Base-by-base conservation (phyloP, 2,888 invertebrate species). In the Malachius bipustulatus region DNA sequence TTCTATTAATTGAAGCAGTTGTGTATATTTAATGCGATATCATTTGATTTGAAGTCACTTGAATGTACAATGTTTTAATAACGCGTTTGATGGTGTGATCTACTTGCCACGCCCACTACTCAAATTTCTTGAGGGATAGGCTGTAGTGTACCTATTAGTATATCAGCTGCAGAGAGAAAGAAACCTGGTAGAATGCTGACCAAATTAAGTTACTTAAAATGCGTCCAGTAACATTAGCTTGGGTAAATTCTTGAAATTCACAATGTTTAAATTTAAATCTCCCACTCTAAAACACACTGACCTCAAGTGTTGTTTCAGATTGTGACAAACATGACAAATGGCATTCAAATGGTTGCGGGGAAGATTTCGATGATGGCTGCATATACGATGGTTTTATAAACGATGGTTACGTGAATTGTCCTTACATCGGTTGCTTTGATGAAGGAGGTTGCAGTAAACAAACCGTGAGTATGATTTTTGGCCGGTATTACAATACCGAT, bases 351-450 rank as follows among this genome's bases (percentile, higher is more conserved):
- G 13, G 14, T 8, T 31, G 31, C 14, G 14, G 12, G 8, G 31
- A 31, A 4, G 10, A 8, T 8, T 28, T 8, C 14, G 8, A 8
- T 31, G 36, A 42, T 4, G 30, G 39, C 8, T 47, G 47, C 32
- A 44, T 47, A 24, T 45, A 44, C 36, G 28, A 40, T 6, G 38
- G 35, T 6, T 40, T 44, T 30, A 43, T 46, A 30, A 34, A 44
- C 30, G 47, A 47, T 36, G 36, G 38, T 4, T 38, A 42, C 26
- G 40, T 45, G 12, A 47, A 47, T 35, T 47, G 47, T 29, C 46
- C 46, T 6, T 43, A 36, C 26, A 26, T 28, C 10, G 41, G 41
- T 32, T 47, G 47, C 37, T 30, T 39, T 8, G 47, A 47, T 37
- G 47, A 47, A 26, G 42, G 40, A n/a, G 37, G 42, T 4, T 45